Evolutionary conservation across 2,113 vertebrate genomes (phyloP).

Genomic region (Irena cyanogastra): DNA sequence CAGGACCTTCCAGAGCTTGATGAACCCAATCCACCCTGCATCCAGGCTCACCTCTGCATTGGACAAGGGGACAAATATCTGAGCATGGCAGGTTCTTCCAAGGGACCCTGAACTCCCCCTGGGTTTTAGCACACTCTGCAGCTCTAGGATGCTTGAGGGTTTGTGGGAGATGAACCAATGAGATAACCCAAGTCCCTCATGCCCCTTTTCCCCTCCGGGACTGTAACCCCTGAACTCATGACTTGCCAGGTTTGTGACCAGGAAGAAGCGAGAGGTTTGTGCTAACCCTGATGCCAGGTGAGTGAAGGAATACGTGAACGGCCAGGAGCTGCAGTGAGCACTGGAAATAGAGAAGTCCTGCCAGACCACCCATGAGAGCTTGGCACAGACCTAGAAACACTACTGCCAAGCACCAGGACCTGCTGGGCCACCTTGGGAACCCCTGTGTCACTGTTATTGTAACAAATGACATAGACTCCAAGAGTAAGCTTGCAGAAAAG

Average conservation of each 20-base stretch:
- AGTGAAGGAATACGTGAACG: constrained; percentile 15
- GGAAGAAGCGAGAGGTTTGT: constrained; percentile 9
- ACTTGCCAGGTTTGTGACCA: constrained; percentile 38
- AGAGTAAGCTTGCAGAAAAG: too few relatives aligned
- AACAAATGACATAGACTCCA: too few relatives aligned
- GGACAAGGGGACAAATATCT: neutral
- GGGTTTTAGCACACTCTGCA: neutral
- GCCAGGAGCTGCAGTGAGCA: constrained; percentile 30
- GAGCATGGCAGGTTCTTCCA: neutral
- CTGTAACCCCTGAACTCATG: neutral
- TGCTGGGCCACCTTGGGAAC: neutral
- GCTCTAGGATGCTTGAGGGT: too few relatives aligned
- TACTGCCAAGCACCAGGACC: neutral
- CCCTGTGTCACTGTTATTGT: too few relatives aligned
- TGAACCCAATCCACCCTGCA: neutral
- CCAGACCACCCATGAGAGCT: neutral
- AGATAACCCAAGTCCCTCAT: neutral
- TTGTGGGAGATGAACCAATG: neutral
- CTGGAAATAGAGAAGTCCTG: neutral
- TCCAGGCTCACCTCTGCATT: neutral
- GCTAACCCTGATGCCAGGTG: neutral
- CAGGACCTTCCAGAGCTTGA: neutral
- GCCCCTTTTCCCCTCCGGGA: fast-evolving
- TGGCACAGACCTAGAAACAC: neutral
- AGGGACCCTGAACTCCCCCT: neutral